phyloP scores from a whole-genome alignment of 2,797 vertebrate species.

The Siniperca scherzeri region DNA sequence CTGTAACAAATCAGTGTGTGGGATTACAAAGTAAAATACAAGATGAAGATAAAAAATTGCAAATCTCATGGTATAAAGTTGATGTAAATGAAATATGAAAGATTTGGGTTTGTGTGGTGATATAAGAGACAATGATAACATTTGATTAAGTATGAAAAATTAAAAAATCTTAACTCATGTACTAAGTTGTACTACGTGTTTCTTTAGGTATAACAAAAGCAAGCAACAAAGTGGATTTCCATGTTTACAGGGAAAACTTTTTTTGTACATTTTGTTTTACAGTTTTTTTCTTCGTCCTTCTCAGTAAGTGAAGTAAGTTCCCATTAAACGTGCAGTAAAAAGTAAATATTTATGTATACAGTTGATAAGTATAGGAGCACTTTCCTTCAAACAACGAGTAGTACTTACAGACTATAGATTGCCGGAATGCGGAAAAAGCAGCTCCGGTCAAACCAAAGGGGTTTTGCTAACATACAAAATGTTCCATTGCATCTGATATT shows the following conservation, averaged over 20 bases:
- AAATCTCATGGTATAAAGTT: slow-evolving; percentile 76
- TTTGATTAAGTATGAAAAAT: slow-evolving; percentile 38
- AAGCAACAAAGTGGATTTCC: slow-evolving; percentile 89
- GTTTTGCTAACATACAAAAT: slow-evolving; percentile 87
- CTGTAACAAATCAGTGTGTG: slow-evolving; percentile 51
- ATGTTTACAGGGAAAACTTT: slow-evolving; percentile 88
- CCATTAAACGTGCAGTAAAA: slow-evolving; percentile 99
- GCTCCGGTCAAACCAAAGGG: slow-evolving; percentile 86
- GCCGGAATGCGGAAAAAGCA: slow-evolving; percentile 86
- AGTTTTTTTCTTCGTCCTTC: slow-evolving; percentile 83
- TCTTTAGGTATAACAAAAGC: slow-evolving; percentile 88
- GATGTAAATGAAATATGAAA: slow-evolving; percentile 58
- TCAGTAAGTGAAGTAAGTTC: slow-evolving; percentile 91
- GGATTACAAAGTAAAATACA: slow-evolving; percentile 76
- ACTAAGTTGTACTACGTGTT: slow-evolving; percentile 84
- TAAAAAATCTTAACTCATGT: slow-evolving; percentile 60
- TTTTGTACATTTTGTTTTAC: slow-evolving; percentile 81
- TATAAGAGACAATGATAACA: slow-evolving; percentile 41
- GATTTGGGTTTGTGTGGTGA: slow-evolving; percentile 32
- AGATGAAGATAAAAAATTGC: slow-evolving; percentile 82
- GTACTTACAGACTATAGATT: slow-evolving; percentile 98
- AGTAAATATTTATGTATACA: slow-evolving; percentile 95
- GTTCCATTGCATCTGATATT: slow-evolving; percentile 88
- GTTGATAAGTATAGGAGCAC: slow-evolving; percentile 97
- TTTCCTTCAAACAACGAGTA: slow-evolving; percentile 91